Conservation (phyloP, 2,797 vertebrate species). For the Halcyon chelicuti region DNA sequence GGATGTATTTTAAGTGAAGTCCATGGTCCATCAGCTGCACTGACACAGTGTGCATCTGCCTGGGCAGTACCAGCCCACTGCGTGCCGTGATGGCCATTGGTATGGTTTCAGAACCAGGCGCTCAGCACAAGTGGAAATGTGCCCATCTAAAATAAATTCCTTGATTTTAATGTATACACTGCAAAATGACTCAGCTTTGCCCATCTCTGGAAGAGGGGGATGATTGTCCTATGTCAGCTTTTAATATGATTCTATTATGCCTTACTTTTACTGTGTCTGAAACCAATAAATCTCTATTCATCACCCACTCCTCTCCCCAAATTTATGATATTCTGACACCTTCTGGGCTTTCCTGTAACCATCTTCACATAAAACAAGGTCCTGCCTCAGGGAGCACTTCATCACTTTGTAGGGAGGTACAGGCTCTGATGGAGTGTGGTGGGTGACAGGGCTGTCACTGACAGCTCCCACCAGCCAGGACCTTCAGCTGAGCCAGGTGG, state of each 20-base stretch:
- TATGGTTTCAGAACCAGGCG: neutral
- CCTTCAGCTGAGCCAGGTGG: neutral
- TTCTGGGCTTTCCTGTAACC: neutral
- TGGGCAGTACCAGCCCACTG: neutral
- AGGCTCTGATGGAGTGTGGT: accelerated
- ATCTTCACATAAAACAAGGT: neutral
- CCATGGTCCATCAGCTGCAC: neutral
- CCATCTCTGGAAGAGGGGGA: neutral
- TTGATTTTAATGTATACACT: neutral
- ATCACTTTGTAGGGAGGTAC: neutral
- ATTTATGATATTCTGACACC: neutral
- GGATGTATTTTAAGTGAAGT: neutral
- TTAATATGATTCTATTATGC: neutral
- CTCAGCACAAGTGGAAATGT: neutral
- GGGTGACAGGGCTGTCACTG: neutral
- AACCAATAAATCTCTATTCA: neutral
- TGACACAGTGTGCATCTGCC: neutral
- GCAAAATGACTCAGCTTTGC: neutral
- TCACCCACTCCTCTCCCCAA: neutral
- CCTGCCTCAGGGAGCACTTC: neutral
- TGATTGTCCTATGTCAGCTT: neutral
- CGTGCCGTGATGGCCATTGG: neutral
- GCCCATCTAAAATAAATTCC: slow-evolving; percentile 16
- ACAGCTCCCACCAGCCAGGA: neutral
- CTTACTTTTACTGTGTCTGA: neutral